These are phyloP conservation scores for Halocaridina rubra DNA, from an alignment of 2,888 invertebrate genomes.

Conservation along the genomic window DNA sequence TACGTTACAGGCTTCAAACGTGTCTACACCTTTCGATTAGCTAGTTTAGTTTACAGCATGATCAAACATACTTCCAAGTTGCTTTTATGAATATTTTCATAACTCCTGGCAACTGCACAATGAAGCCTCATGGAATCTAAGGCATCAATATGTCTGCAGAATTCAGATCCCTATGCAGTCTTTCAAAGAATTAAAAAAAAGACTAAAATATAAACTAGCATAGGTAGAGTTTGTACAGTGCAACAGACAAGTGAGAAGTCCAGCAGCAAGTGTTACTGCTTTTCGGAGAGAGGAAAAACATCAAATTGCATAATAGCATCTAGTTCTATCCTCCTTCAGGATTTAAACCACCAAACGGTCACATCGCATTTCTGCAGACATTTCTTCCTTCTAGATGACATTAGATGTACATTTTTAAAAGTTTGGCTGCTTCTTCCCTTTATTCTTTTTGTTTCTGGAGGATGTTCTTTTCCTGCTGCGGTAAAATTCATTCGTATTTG, in stretches of 20 bases:
- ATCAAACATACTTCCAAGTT: not conserved
- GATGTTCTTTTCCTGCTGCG: not conserved
- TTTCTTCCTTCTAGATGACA: too few relatives aligned
- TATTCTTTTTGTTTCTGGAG: not conserved
- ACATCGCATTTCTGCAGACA: not conserved
- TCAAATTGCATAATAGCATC: not conserved
- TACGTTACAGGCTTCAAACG: not conserved
- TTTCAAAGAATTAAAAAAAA: too few relatives aligned
- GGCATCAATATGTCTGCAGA: not conserved
- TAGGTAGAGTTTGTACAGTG: not conserved
- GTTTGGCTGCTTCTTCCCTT: too few relatives aligned
- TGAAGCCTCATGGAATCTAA: not conserved
- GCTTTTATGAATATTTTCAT: not conserved
- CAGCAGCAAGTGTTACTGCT: not conserved
- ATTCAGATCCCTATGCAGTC: not conserved
- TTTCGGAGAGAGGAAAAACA: not conserved
- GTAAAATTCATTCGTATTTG: not conserved
- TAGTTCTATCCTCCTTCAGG: slow-evolving; percentile 1
- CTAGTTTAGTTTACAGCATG: not conserved
- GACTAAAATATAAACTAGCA: too few relatives aligned
- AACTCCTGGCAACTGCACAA: not conserved
- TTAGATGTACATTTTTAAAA: too few relatives aligned
- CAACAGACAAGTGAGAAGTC: not conserved
- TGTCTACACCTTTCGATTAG: not conserved
- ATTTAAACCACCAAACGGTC: slow-evolving; percentile 8